Evolutionary conservation across 1,140 invertebrate species (phyloP), one percentile per base, ranked within the genome.

Genomic region (Wiebesia pumilae): DNA sequence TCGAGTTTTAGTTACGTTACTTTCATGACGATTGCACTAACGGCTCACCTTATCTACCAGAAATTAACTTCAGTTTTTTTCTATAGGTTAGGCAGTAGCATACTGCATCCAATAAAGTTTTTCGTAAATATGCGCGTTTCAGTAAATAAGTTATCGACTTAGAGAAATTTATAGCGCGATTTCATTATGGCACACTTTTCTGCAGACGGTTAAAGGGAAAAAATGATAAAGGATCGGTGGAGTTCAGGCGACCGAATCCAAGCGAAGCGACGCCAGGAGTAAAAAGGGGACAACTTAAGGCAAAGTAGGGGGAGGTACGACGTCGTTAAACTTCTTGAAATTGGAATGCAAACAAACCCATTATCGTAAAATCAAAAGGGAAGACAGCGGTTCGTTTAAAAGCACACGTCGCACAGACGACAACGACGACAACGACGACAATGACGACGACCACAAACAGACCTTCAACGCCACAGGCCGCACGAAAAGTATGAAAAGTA

Each of bases 401-500:
- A 90, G 88, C 89, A 90, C 65, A 91, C 88, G 89, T 89, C 87
- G 81, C 88, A 88, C 87, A 84, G 87, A 88, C 83, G 83, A 73
- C 80, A 62, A 88, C 87, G 85, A 87, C 83, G 85, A 87, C 87
- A 83, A 90, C 83, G 80, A 89, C 85, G 83, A 88, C 85, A 83
- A 87, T 86, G 85, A 89, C 81, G 85, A 88, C 88, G 88, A 88
- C 90, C 88, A 87, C 88, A 89, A 90, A 89, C 84, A 89, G 69
- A 88, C 85, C 89, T 90, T 91, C 91, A 90, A 90, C 91, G 89
- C 89, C 90, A 84, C 81, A 88, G 88, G 89, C 88, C 88, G 83
- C 90, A 91, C 90, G 90, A 90, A 92, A 93, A 92, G 89, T 93
- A 92, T 90, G 90, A 91, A 93, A 93, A 92, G 91, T 93, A 93